These are phyloP conservation scores for Melanaphis sacchari DNA, from an alignment of 1,140 invertebrate genomes.

Conservation along the genomic window DNA sequence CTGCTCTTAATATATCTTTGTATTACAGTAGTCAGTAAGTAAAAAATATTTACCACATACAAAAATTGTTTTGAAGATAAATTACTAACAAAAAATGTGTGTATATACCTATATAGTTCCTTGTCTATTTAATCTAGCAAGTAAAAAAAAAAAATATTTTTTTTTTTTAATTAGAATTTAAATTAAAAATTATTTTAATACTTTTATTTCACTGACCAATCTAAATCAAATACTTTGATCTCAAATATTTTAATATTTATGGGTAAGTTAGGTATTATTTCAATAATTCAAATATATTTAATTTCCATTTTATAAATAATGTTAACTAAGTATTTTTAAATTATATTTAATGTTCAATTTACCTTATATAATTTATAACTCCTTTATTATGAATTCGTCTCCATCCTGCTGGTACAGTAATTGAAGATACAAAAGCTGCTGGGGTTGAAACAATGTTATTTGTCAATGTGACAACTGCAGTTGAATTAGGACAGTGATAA, in stretches of 20 bases:
- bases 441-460: conserved; percentile 50
- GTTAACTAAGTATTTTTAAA: neutral
- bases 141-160: neutral
- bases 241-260: neutral
- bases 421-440: conserved; percentile 42
- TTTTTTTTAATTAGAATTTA: neutral
- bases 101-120: neutral
- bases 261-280: neutral
- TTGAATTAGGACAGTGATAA: conserved; percentile 36
- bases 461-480: conserved; percentile 15
- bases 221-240: neutral
- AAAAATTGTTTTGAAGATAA: neutral
- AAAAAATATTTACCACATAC: neutral
- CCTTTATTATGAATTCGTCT: conserved; percentile 40
- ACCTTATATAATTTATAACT: conserved; percentile 51
- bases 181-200: neutral
- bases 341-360: neutral
- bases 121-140: too few species aligned
- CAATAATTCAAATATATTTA: neutral
- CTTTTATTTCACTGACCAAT: neutral
- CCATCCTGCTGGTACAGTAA: conserved; percentile 50
- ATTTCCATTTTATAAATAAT: neutral
- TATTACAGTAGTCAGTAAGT: neutral
- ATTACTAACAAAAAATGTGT: neutral
- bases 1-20: neutral